Conservation (phyloP, 2,797 vertebrate species). For the Anguilla pacifica region DNA sequence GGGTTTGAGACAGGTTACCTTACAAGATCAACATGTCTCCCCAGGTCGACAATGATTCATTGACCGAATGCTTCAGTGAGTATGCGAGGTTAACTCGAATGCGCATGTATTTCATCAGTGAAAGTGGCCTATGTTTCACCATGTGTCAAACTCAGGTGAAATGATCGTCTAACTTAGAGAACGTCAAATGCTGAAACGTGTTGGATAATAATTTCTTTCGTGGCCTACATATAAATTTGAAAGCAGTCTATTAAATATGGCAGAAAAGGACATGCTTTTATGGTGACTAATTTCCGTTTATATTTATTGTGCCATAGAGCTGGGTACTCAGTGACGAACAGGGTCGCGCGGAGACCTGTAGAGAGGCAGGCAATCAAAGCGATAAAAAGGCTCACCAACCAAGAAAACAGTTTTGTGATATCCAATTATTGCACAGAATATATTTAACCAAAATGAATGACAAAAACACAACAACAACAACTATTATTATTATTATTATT, state of each 20-base stretch:
- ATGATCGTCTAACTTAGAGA: background rate
- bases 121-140: background rate
- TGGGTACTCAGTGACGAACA: background rate
- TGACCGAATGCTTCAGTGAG: background rate
- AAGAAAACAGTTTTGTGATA: background rate
- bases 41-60: background rate
- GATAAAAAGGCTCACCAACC: background rate
- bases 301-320: background rate
- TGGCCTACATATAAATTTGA: background rate
- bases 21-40: background rate
- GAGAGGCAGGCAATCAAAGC: too few relatives aligned
- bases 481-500: too few relatives aligned
- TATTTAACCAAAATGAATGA: background rate
- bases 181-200: background rate
- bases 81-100: background rate
- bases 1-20: background rate
- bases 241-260: background rate
- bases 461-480: background rate
- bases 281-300: background rate
- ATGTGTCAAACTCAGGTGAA: background rate
- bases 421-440: background rate
- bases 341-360: too few relatives aligned
- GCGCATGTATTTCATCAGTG: background rate
- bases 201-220: background rate
- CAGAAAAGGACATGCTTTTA: background rate